phyloP scores from a whole-genome alignment of 1,140 invertebrate genomes.

The Elymnias hypermnestra region DNA sequence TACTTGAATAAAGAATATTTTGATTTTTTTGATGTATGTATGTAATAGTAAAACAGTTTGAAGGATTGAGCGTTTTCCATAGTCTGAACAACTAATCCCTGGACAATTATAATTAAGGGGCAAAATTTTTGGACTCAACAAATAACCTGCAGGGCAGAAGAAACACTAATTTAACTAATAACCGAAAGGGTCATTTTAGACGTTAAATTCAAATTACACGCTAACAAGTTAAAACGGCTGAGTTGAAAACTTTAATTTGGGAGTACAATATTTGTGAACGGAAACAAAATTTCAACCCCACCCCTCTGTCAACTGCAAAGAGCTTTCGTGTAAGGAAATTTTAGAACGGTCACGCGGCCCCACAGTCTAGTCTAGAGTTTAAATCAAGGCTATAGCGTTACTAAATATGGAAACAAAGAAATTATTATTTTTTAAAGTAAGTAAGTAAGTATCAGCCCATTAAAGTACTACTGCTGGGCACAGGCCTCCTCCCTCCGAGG shows the following conservation, averaged over 20 bases:
- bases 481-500: no score
- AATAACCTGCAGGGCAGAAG: constrained; percentile 1
- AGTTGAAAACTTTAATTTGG: constrained; percentile 54
- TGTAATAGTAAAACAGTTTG: no score
- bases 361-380: constrained; percentile 29
- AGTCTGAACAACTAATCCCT: neutral
- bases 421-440: no score
- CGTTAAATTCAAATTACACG: constrained; percentile 31
- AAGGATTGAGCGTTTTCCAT: neutral
- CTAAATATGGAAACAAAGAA: constrained; percentile 13
- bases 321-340: constrained; percentile 59
- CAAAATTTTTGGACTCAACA: neutral
- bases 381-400: constrained; percentile 12
- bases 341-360: constrained; percentile 46
- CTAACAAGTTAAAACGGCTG: constrained; percentile 47
- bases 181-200: constrained; percentile 16
- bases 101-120: neutral
- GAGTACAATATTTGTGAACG: constrained; percentile 45
- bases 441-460: no score
- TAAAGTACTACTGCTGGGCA: no score
- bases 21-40: no score
- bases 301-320: constrained; percentile 55
- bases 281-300: constrained; percentile 32
- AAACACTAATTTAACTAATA: constrained; percentile 9
- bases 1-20: no score